These are phyloP conservation scores for Euzophera pinguis DNA, from an alignment of 2,888 invertebrate genomes.

Conservation along the genomic window DNA sequence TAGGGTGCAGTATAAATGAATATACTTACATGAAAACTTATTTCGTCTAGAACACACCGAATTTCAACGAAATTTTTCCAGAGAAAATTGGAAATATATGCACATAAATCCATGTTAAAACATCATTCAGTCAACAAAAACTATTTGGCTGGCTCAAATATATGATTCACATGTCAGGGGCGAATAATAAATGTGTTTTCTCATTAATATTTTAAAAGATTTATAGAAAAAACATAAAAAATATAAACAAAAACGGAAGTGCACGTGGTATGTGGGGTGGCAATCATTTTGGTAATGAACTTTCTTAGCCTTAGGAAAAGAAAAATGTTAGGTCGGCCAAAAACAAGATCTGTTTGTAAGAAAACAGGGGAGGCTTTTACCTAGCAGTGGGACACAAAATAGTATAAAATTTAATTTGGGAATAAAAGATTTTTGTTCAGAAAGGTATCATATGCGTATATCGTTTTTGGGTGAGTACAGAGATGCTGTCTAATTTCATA, in stretches of 20 bases:
- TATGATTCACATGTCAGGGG: conserved; percentile 9
- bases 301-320: no score
- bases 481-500: no score
- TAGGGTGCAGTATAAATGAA: no score
- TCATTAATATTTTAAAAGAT: neutral
- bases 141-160: neutral
- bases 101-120: conserved; percentile 7
- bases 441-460: no score
- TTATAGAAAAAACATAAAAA: neutral
- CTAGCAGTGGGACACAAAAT: no score
- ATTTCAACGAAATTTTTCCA: neutral
- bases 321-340: no score
- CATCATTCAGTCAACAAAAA: neutral
- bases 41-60: neutral
- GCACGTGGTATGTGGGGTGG: conserved; percentile 9
- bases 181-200: conserved; percentile 10
- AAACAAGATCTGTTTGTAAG: no score
- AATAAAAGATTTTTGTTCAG: no score
- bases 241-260: conserved; percentile 8
- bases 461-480: no score
- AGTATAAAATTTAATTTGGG: no score
- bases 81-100: conserved; percentile 2
- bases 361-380: no score
- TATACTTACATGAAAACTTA: no score
- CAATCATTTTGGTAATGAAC: neutral